These are phyloP conservation scores for Chondrilla cf. caribensis DNA, from an alignment of 37 sponge, comb jelly and placozoan genomes.

Conservation along the genomic window DNA sequence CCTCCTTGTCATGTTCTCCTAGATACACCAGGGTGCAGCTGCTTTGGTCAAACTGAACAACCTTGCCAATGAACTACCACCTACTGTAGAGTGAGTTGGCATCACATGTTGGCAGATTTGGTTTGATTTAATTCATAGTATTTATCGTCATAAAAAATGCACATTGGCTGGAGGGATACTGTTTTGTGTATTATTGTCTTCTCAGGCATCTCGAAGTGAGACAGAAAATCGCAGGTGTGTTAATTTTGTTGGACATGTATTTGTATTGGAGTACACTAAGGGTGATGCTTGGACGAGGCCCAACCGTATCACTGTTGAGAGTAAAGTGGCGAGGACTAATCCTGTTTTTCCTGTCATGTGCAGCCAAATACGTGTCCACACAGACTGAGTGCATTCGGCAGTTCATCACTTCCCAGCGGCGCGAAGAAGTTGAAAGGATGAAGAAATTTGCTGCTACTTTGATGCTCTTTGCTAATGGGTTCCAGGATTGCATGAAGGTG, in stretches of 20 bases:
- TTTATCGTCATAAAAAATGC: too few relatives aligned
- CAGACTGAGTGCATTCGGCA: slow-evolving; percentile 40
- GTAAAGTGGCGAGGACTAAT: too few relatives aligned
- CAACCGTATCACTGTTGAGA: too few relatives aligned
- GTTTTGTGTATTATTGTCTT: too few relatives aligned
- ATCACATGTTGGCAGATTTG: too few relatives aligned
- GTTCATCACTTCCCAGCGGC: slow-evolving; percentile 58
- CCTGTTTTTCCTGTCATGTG: background rate
- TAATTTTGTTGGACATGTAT: too few relatives aligned
- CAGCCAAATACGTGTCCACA: slow-evolving; percentile 62
- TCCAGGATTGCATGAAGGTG: background rate
- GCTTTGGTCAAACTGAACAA: slow-evolving; percentile 67
- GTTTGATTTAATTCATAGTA: too few relatives aligned
- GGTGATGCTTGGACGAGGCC: background rate
- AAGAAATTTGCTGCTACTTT: slow-evolving; percentile 67
- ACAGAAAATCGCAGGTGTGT: slow-evolving; percentile 26
- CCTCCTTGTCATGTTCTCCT: background rate
- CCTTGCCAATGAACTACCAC: slow-evolving; percentile 59
- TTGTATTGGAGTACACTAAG: too few relatives aligned
- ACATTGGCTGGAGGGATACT: too few relatives aligned
- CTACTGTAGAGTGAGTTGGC: slow-evolving; percentile 31
- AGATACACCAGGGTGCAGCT: slow-evolving; percentile 81
- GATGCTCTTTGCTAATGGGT: slow-evolving; percentile 41
- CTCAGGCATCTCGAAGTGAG: slow-evolving; percentile 47
- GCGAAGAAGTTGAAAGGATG: slow-evolving; percentile 59